These are phyloP conservation scores for Tarsius wallacei DNA, from an alignment of 2,797 vertebrate species.

Conservation along the genomic window DNA sequence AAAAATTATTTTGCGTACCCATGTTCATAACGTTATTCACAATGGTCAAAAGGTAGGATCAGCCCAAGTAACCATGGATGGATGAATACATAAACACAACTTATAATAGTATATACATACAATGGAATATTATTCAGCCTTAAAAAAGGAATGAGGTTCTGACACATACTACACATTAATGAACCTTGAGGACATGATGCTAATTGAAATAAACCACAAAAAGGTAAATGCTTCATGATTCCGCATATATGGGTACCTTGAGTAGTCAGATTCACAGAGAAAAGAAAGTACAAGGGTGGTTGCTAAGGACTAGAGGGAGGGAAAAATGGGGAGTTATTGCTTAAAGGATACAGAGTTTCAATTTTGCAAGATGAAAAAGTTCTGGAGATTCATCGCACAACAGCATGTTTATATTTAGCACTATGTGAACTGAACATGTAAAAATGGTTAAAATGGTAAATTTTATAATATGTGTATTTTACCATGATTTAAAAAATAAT, in stretches of 20 bases:
- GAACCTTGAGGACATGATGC: neutral
- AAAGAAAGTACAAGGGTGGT: neutral
- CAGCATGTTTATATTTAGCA: neutral
- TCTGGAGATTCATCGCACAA: neutral
- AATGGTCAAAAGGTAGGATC: neutral
- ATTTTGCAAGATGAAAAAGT: neutral
- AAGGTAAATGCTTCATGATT: no score
- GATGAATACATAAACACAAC: neutral
- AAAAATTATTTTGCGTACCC: neutral
- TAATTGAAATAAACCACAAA: neutral
- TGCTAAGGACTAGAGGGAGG: accelerated
- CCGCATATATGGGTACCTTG: neutral
- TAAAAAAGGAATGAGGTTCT: neutral
- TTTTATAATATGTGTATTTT: neutral
- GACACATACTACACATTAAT: neutral
- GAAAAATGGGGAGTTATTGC: neutral
- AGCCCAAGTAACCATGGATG: no score
- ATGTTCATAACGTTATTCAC: neutral
- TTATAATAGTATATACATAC: accelerated
- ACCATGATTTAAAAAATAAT: neutral
- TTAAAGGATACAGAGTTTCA: neutral
- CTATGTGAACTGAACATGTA: neutral
- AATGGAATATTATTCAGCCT: neutral
- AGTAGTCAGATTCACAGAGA: neutral
- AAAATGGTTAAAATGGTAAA: neutral